Base-by-base conservation (phyloP, 2,113 vertebrate genomes). In the Halichoerus grypus region DNA sequence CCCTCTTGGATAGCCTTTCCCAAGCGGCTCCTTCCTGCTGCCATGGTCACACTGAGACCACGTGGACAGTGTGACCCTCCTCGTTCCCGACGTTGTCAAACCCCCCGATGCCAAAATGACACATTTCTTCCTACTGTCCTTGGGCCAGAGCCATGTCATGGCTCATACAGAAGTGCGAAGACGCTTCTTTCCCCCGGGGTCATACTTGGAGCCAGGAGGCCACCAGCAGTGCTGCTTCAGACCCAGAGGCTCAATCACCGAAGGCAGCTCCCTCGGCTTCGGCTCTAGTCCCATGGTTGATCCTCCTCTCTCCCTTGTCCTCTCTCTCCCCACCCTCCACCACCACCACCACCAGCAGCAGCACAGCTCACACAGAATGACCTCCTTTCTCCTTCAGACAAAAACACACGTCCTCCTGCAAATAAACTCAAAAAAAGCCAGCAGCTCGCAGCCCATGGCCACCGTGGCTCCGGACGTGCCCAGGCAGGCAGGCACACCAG, bases 31-130 rank as follows among this genome's bases (percentile, higher is more conserved):
- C 8, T 71, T 19, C 24, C 51, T 19, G n/a, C 13, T 33, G 12
- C 33, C 9, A 5, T 0, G 7, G 55, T 26, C 28, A 53, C 33
- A 31, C 1, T 5, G 5, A 59, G 26, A 33, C 7, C 4, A 0
- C 39, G 7, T 9, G 10, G 5, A 55, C 19, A 36, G 13, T 2
- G 1, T 13, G 36, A 33, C 10, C 10, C 69, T 80, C 80, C 67
- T 91, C 82, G 7, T 46, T 92, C 21, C 81, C 53, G 33, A 91
- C 33, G 14, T 19, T 11, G 1, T 33, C 79, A 93, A n/a, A 36
- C 14, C 22, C 49, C 33, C 39, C 24, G 12, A 4, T 76, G 22
- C 36, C 91, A 88, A 46, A n/a, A 65, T 3, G 14, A 55, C 16
- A 31, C 14, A 21, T 57, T 74, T 46, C 49, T 77, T 89, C 77